These are phyloP conservation scores for Popillia japonica DNA, from an alignment of 1,140 invertebrate genomes.

Conservation along the genomic window DNA sequence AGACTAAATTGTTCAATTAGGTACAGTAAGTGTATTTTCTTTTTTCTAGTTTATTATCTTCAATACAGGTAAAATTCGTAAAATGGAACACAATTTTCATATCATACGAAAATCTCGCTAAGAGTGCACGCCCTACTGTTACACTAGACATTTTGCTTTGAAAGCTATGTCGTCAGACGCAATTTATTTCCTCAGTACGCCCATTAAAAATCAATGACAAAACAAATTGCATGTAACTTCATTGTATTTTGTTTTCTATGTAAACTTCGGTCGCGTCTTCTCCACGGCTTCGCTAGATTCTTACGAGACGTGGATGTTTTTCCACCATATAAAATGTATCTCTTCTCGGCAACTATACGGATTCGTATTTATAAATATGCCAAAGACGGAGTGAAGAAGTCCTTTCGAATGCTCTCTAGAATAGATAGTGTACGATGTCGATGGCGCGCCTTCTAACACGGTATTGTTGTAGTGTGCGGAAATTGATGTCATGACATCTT, in stretches of 20 bases:
- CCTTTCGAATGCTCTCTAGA: neutral
- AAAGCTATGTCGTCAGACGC: neutral
- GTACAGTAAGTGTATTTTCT: too few species aligned
- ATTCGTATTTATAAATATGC: constrained; percentile 35
- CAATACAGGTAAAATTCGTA: neutral
- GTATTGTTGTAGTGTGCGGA: constrained; percentile 24
- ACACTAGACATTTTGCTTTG: neutral
- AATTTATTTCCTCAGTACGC: constrained; percentile 28
- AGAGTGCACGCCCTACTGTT: neutral
- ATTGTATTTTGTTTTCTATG: constrained; percentile 32
- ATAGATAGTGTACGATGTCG: constrained; percentile 18
- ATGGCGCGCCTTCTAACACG: constrained; percentile 6
- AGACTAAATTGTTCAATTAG: too few species aligned
- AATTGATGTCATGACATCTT: constrained; percentile 32
- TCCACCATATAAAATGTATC: constrained; percentile 32
- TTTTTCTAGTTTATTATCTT: neutral
- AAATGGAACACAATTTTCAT: neutral
- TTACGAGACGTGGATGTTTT: constrained; percentile 15
- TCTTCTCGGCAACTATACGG: constrained; percentile 26
- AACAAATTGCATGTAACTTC: constrained; percentile 32
- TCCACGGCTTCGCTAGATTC: constrained; percentile 5
- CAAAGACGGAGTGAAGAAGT: constrained; percentile 20
- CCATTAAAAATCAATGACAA: constrained; percentile 34
- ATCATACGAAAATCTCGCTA: neutral
- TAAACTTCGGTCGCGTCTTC: constrained; percentile 2